These are phyloP conservation scores for Coendou prehensilis DNA, from an alignment of 2,797 vertebrate genomes.

Conservation along the genomic window DNA sequence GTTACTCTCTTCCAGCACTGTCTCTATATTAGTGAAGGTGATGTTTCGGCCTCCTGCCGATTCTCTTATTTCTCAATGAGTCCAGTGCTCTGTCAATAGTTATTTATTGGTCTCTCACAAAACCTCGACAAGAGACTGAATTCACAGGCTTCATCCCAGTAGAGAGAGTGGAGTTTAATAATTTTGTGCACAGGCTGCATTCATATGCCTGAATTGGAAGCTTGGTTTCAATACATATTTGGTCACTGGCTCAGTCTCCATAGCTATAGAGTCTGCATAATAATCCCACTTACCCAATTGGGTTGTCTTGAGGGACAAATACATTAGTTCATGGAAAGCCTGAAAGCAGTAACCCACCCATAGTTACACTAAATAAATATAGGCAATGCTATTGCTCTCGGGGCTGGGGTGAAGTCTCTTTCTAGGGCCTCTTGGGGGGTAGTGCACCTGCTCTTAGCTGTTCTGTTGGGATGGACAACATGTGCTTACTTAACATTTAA, in stretches of 20 bases:
- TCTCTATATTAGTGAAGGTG: neutral
- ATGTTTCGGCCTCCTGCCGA: neutral
- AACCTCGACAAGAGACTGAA: neutral
- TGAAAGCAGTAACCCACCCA: neutral
- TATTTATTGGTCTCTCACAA: neutral
- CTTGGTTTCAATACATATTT: neutral
- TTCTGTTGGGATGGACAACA: neutral
- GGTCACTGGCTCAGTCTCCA: neutral
- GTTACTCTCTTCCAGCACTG: neutral
- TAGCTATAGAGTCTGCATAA: neutral
- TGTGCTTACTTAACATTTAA: neutral
- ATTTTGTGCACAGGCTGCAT: neutral
- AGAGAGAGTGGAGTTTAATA: neutral
- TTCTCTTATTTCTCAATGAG: slow-evolving; percentile 3
- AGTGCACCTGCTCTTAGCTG: neutral
- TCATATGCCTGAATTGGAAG: neutral
- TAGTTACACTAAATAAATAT: neutral
- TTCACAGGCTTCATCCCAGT: neutral
- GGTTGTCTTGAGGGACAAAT: neutral
- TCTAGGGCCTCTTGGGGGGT: neutral
- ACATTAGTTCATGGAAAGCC: neutral
- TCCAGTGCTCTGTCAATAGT: neutral
- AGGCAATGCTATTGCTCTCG: neutral
- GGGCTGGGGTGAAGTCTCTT: neutral
- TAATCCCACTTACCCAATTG: neutral